Base-by-base conservation (phyloP, 1,140 invertebrate genomes). In the Eriocheir sinensis region DNA sequence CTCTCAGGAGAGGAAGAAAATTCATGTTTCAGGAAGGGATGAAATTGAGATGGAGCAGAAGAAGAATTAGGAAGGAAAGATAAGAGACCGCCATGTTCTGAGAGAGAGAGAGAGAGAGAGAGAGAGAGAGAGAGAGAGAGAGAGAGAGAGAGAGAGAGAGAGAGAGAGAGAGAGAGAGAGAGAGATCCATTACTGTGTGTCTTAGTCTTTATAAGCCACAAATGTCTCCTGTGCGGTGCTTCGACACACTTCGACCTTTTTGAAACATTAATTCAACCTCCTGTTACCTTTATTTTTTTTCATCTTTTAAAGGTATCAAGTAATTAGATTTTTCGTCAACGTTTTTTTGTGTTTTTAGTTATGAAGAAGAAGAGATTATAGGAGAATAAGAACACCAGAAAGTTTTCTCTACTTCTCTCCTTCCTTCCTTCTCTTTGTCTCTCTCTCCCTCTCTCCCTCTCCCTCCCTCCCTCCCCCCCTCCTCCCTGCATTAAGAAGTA, bases 21-120 rank as follows among this genome's bases (percentile, higher is more conserved):
- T 72, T n/a, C 60, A 72, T n/a, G 60, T 72, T n/a, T 72, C 60
- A 72, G 60, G 21, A 72, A 72, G 60, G n/a, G 60, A 72, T 72
- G 60, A 72, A n/a, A 72, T 72, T 72, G 60, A 21, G 60, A 72
- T n/a, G 60, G 27, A 72, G 21, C 2, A 4, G n/a, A 72, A 72
- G n/a, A 72, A n/a, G 27, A 72, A n/a, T 21, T 4, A 72, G 21
- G 60, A 72, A 21, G 8, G 21, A 72, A 0, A 72, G 6, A 21
- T n/a, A 72, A 2, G 60, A 72, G 60, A n/a, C n/a, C 21, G 60
- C n/a, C 21, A 72, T 72, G 60, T 72, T n/a, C 60, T 72, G 27
- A 72, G 60, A 72, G 60, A 72, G 60, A 72, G 60, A 72, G 83
- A 85, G 83, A 40, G 38, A 34, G 38, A 88, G 12, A 44, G 30